Evolutionary conservation across 2,888 invertebrate species (phyloP), one percentile per base, ranked within the genome.

Genomic region (Diplazon laetatorius): DNA sequence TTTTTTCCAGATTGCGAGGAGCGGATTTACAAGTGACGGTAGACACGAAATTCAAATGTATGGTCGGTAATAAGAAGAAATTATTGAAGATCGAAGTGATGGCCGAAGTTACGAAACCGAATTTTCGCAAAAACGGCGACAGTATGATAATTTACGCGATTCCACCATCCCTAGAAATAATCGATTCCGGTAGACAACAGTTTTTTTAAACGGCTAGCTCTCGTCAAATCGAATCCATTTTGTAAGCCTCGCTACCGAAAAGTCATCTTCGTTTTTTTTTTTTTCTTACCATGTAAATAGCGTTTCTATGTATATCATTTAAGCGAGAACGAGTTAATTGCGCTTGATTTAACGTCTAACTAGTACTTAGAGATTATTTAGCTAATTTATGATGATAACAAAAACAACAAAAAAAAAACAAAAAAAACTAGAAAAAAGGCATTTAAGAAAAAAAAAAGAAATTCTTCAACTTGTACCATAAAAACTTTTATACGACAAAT

Each of bases 41-140:
- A 1, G 95, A 94, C 78, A 94, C 94, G 1, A 92, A 90, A 74
- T 94, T 97, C 76, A 94, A 95, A 82, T 97, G 97, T 90, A 96
- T 95, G 87, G 92, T 98, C 81, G 98, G 97, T 60, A 96, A 96
- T 83, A 97, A 97, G 91, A 92, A 94, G 46, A 92, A 93, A 78
- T 90, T 92, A 37, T 91, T 95, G 57, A 91, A 92, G 57, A 92
- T 95, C 16, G 93, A 94, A 87, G 93, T 93, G n/a, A 92, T 90
- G 70, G 91, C 93, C 0, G 93, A 93, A 52, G 91, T 92, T 2
- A 88, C 89, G 42, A 87, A 88, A 14, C 91, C 94, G 0, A 91
- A 91, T 0, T 94, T 94, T 85, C 92, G 89, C 77, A 92, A 91
- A 85, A 92, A 92, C 60, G 92, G 92, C 18, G 91, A 91, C 48